A percentile compares a stretch with the other conserved stretches of the same genome.
phyloP scores from a whole-genome alignment of 2,797 vertebrate species.

The Cossypha caffra region DNA sequence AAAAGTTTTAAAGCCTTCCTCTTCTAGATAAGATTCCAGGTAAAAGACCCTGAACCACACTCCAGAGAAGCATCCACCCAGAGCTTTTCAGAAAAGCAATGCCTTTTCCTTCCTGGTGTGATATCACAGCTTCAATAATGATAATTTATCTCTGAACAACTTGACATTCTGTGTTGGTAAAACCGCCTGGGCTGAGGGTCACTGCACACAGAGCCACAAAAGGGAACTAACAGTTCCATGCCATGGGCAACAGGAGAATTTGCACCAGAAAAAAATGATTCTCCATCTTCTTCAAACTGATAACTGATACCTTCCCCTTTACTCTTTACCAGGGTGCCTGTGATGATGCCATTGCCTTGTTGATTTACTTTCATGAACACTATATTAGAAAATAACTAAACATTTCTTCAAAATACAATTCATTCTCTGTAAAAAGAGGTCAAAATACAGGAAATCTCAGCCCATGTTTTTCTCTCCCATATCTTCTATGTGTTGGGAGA shows the following conservation, averaged over 20 bases:
- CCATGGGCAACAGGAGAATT: background rate
- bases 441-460: background rate
- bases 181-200: background rate
- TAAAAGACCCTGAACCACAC: background rate
- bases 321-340: background rate
- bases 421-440: background rate
- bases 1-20: background rate
- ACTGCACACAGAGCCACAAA: background rate
- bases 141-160: background rate
- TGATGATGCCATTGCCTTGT: fast-evolving
- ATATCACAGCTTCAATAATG: background rate
- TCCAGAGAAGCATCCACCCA: background rate
- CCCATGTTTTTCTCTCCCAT: fast-evolving
- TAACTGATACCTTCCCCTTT: background rate
- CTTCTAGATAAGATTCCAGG: background rate
- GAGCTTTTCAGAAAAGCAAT: background rate
- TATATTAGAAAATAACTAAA: background rate
- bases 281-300: background rate
- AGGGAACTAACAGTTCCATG: background rate
- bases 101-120: background rate
- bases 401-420: background rate
- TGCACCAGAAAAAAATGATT: background rate
- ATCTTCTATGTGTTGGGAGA: background rate
- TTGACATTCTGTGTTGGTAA: background rate
- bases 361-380: background rate